Percentiles rank a stretch among this genome's conserved stretches.
These are phyloP conservation scores for Thalassarche chlororhynchos DNA, from an alignment of 2,113 vertebrate genomes.

Conservation along the genomic window DNA sequence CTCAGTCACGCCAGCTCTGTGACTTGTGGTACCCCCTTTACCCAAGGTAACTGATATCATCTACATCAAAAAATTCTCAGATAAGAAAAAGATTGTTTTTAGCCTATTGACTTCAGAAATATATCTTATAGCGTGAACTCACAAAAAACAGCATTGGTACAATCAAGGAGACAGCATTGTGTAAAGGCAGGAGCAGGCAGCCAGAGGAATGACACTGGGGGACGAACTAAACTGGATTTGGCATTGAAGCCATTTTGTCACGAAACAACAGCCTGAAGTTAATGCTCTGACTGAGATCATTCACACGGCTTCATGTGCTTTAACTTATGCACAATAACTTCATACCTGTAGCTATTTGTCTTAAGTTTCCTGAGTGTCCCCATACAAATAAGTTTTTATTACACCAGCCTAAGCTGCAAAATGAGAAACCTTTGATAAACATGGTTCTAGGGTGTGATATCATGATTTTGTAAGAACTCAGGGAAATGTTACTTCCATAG, in stretches of 20 bases:
- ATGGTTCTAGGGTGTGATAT: background rate
- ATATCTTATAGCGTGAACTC: background rate
- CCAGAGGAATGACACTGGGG: background rate
- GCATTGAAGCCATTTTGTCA: background rate
- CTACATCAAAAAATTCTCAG: background rate
- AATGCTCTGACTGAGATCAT: background rate
- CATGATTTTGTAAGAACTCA: background rate
- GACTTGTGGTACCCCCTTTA: background rate
- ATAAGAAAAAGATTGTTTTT: background rate
- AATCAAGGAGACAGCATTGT: background rate
- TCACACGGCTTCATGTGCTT: background rate
- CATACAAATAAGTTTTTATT: background rate
- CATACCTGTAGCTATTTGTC: background rate
- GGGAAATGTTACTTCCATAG: background rate
- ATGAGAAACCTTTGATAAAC: background rate
- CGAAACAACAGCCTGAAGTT: background rate
- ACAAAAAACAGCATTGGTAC: background rate
- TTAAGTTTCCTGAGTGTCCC: background rate
- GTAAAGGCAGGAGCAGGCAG: background rate
- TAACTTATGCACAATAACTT: background rate
- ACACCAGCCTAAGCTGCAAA: background rate
- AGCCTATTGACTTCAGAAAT: background rate
- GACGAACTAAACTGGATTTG: background rate
- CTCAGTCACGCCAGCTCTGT: background rate
- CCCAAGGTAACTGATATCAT: background rate